phyloP scores from a whole-genome alignment of 1,140 invertebrate species.

The Panagrolaimus sp. region DNA sequence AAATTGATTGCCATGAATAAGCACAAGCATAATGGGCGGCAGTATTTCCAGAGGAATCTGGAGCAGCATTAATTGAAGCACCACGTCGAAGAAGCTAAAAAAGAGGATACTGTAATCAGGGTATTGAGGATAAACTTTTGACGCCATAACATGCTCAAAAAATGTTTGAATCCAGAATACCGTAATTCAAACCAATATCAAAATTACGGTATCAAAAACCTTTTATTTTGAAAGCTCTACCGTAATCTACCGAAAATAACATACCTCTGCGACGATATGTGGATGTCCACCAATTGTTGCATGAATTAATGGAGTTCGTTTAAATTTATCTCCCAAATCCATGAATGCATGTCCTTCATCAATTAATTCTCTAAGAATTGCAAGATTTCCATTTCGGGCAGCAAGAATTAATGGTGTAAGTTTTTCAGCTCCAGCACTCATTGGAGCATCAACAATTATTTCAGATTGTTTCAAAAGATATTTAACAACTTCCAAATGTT shows the following conservation, averaged over 20 bases:
- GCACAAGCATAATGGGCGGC: background rate
- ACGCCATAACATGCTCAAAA: too few species aligned
- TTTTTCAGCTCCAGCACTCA: background rate
- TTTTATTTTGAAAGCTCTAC: too few species aligned
- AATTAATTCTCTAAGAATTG: background rate
- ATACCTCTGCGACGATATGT: background rate
- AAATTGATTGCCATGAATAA: background rate
- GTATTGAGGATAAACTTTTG: too few species aligned
- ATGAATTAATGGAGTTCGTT: background rate
- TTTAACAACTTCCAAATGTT: background rate
- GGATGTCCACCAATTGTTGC: background rate
- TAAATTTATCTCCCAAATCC: slow-evolving; percentile 4
- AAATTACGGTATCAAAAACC: too few species aligned
- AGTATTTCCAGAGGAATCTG: slow-evolving; percentile 4
- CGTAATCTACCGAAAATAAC: too few species aligned
- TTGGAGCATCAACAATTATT: background rate
- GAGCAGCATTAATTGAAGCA: background rate
- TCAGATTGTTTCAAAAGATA: background rate
- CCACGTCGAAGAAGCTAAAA: background rate
- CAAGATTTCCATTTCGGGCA: background rate
- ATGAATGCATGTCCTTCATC: slow-evolving; percentile 16
- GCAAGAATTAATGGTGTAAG: slow-evolving; percentile 9
- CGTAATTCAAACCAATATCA: too few species aligned
- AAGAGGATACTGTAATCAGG: too few species aligned
- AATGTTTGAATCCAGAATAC: too few species aligned